Evolutionary conservation across 2,888 invertebrate genomes (phyloP), one percentile per base, ranked within the genome.

Genomic region (Molorchus minor): DNA sequence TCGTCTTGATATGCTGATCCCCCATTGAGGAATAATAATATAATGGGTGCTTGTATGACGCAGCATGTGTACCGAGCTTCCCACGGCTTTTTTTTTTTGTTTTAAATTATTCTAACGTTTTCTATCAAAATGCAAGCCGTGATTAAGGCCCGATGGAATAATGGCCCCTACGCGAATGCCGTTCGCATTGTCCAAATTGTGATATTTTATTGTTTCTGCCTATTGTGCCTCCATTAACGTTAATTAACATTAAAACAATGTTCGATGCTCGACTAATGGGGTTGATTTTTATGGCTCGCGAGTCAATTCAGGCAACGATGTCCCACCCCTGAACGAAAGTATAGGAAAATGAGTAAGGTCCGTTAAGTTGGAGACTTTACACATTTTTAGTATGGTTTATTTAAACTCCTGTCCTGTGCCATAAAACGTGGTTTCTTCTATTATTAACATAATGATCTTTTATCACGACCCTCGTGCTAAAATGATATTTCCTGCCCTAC

Each of bases 31-130:
- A 71, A 74, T 75, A 76, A 78, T 77, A 72, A 73, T 69, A 77
- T 76, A 78, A 77, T 77, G 69, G 75, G 64, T 62, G 71, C 56
- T 69, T 71, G 72, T 72, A 75, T 76, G 76, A 75, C 77, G 64
- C 77, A 76, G 77, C 78, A 76, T 78, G 78, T 77, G 77, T 73
- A 73, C 72, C 62, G 65, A 36, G 68, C 77, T 77, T 77, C 78
- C 78, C 78, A 78, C 78, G 75, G 78, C 74, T 74, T 74, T 67
- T 62, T 64, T 69, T 69, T 74, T 72, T 77, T 77, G 76, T n/a
- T 77, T 74, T 75, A 74, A 73, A 73, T 67, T 69, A 70, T 76
- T 77, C 72, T 70, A 76, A 76, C 76, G 72, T 71, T 75, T 68
- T 72, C 65, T 60, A 65, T 65, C 62, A 33, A 61, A n/a, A n/a